phyloP scores from a whole-genome alignment of 2,888 invertebrate species.

The Drosophila antonietae region DNA sequence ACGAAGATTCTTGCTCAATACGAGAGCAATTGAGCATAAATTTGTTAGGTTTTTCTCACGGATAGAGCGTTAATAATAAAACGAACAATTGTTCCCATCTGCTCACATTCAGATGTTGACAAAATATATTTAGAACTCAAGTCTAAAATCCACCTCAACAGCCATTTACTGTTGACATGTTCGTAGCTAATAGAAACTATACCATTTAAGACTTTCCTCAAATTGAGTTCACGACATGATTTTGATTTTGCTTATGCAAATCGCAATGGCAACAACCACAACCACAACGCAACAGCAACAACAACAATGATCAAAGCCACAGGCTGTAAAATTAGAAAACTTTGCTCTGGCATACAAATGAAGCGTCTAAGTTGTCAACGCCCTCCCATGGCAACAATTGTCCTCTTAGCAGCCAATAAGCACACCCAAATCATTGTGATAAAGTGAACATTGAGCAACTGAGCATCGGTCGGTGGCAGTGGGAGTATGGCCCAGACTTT shows the following conservation, averaged over 20 bases:
- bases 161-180: neutral
- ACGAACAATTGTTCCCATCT: no score
- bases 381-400: conserved; percentile 30
- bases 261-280: neutral
- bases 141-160: neutral
- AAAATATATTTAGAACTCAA: neutral
- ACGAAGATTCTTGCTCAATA: no score
- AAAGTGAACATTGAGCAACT: conserved; percentile 30
- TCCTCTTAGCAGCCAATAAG: conserved; percentile 61
- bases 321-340: conserved; percentile 48
- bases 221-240: conserved; percentile 26
- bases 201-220: conserved; percentile 20
- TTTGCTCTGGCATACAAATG: conserved; percentile 59
- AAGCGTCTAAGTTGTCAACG: conserved; percentile 46
- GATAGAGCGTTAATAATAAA: no score
- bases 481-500: conserved; percentile 39
- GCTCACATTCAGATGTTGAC: no score
- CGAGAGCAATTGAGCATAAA: no score
- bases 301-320: conserved; percentile 23
- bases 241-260: conserved; percentile 20
- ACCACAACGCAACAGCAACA: conserved; percentile 5
- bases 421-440: conserved; percentile 40
- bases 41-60: no score
- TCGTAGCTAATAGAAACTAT: neutral
- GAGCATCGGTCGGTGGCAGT: conserved; percentile 3